phyloP scores from a whole-genome alignment of 2,888 invertebrate genomes.

The Ormyrus thymus region DNA sequence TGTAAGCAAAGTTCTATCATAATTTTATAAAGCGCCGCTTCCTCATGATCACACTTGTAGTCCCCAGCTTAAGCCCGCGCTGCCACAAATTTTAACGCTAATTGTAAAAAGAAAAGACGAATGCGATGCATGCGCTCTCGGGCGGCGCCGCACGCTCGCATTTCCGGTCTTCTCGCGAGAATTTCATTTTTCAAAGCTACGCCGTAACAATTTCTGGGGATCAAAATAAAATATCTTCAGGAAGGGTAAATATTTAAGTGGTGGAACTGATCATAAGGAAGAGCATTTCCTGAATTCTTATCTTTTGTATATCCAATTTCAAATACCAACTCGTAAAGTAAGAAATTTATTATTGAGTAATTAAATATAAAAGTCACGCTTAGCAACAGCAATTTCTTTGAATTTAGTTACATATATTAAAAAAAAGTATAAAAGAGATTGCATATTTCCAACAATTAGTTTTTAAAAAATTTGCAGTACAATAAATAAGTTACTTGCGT shows the following conservation, averaged over 20 bases:
- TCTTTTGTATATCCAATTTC: too few relatives aligned
- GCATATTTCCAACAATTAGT: too few relatives aligned
- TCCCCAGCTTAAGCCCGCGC: neutral
- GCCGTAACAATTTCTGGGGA: neutral
- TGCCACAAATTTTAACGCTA: slow-evolving; percentile 2
- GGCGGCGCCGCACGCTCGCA: neutral
- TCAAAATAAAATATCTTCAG: neutral
- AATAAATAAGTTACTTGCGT: too few relatives aligned
- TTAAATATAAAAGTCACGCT: too few relatives aligned
- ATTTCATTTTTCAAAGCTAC: slow-evolving; percentile 21
- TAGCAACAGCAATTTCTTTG: too few relatives aligned
- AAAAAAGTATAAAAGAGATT: too few relatives aligned
- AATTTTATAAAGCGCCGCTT: slow-evolving; percentile 33
- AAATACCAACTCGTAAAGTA: too few relatives aligned
- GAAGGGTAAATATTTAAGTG: neutral
- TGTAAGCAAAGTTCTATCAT: slow-evolving; percentile 12
- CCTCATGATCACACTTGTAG: slow-evolving; percentile 31
- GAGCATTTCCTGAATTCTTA: neutral
- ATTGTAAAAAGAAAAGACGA: too few relatives aligned
- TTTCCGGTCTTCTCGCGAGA: neutral
- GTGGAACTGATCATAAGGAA: slow-evolving; percentile 30
- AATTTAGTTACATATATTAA: too few relatives aligned
- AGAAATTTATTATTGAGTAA: too few relatives aligned
- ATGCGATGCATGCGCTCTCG: too few relatives aligned
- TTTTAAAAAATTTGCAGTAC: too few relatives aligned